Evolutionary conservation across 92 coral and sea anemone genomes (phyloP), one percentile per base, ranked within the genome.

Genomic region (Umimayanthus chanpuru): DNA sequence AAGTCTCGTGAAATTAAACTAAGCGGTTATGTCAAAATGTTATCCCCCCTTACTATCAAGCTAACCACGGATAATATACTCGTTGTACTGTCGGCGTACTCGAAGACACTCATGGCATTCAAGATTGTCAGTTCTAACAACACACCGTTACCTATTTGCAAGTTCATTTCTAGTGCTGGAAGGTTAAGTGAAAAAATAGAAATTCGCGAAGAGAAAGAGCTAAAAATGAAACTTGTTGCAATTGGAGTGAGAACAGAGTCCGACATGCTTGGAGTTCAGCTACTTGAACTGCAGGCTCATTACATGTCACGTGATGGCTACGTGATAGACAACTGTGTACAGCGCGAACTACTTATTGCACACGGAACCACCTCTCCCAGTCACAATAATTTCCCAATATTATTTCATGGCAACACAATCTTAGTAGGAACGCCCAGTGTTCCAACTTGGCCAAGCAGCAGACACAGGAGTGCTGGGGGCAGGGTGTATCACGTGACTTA

Each of bases 361-460:
- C n/a, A 83, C 9, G 47, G 26, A n/a, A 77, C 67, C 32, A 10
- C 21, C 4, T 70, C 78, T 44, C n/a, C 23, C 12, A 72, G 87
- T 70, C 20, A 83, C 79, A 83, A 20, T 67, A 80, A 72, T 44
- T 68, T 83, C 49, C 89, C 93, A 3, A 74, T 87, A 4, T 58
- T 76, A 73, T 36, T 90, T 28, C 75, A 43, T 36, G 95, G 75
- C 1, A 16, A 91, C 75, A 88, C 80, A 32, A 73, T 94, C 21
- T 28, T 94, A 5, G 73, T 94, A 30, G 97, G 97, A 25, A 72
- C 85, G 7, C 96, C 96, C 2, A 86, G 84, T 73, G 68, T 86
- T 39, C 89, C 80, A 83, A 61, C 95, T 5, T 94, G 97, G 97
- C 93, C 94, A 0, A 85, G 40, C 47, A 67, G 65, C 39, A 81